A percentile compares a stretch with the other conserved stretches of the same genome.
These are phyloP conservation scores for Drosophila baimaii DNA, from an alignment of 1,140 invertebrate genomes.

Conservation along the genomic window DNA sequence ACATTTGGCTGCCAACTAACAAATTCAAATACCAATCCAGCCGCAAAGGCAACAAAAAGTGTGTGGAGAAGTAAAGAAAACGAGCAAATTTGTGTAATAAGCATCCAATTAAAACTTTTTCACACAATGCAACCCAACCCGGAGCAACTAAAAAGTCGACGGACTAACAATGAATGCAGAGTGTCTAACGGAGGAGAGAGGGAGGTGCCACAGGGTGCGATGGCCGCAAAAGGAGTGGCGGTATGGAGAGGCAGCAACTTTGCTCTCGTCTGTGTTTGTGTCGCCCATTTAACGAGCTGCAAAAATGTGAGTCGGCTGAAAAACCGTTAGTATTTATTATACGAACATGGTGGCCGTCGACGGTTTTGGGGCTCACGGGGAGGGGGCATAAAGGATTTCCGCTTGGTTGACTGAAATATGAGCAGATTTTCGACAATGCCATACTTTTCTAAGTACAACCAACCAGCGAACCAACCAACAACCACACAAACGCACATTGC, in stretches of 20 bases:
- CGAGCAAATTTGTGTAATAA: conserved; percentile 73
- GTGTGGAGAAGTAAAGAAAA: conserved; percentile 34
- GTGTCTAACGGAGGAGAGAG: conserved; percentile 44
- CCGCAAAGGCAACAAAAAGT: conserved; percentile 12
- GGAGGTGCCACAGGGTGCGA: neutral
- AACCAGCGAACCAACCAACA: too few relatives aligned
- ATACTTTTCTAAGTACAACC: conserved; percentile 32
- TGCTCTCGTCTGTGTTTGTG: conserved; percentile 47
- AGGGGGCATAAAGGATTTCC: conserved; percentile 72
- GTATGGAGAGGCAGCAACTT: conserved; percentile 8
- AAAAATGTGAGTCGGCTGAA: conserved; percentile 60
- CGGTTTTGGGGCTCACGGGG: neutral
- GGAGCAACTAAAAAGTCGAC: conserved; percentile 40
- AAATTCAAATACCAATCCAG: conserved; percentile 17
- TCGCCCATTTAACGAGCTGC: conserved; percentile 80
- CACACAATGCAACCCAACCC: conserved; percentile 64
- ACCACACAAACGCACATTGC: neutral
- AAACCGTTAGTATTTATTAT: conserved; percentile 52
- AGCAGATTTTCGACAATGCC: conserved; percentile 72
- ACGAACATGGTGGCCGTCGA: neutral
- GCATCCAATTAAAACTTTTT: conserved; percentile 81
- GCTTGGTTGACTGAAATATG: conserved; percentile 79
- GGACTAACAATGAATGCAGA: conserved; percentile 59
- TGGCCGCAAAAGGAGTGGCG: conserved; percentile 3
- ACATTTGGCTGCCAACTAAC: conserved; percentile 25